phyloP scores from a whole-genome alignment of 2,113 vertebrate species.

The Picathartes gymnocephalus region DNA sequence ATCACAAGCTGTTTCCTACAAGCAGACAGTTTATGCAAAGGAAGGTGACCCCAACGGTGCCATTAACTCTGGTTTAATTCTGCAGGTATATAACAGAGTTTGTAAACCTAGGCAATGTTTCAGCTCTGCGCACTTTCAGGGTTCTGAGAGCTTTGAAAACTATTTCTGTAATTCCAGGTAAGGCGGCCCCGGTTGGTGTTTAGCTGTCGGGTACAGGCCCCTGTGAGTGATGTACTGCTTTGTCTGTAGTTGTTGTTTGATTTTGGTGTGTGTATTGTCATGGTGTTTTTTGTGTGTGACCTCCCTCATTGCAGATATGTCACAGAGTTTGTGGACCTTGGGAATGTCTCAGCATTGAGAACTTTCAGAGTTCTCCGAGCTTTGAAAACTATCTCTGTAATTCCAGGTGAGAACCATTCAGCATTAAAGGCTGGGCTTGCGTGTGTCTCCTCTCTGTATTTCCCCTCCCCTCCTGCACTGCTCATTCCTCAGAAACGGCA shows the following conservation, averaged over 20 bases:
- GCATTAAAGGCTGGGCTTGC: slow-evolving; percentile 67
- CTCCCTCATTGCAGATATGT: slow-evolving; percentile 99
- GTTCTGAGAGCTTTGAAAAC: slow-evolving; percentile 99
- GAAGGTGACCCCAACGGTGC: slow-evolving; percentile 52
- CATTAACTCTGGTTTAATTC: slow-evolving; percentile 98
- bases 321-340: slow-evolving; percentile 99
- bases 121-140: slow-evolving; percentile 98
- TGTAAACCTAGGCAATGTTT: slow-evolving; percentile 99
- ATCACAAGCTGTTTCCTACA: slow-evolving; percentile 4
- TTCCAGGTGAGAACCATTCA: slow-evolving; percentile 98
- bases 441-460: background rate
- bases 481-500: slow-evolving; percentile 73
- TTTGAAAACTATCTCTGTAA: slow-evolving; percentile 99
- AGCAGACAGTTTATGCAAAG: background rate
- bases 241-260: slow-evolving; percentile 82
- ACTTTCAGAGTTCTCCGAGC: slow-evolving; percentile 99
- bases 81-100: slow-evolving; percentile 99
- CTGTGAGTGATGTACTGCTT: slow-evolving; percentile 87
- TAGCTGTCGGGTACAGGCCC: slow-evolving; percentile 90
- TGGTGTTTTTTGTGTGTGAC: slow-evolving; percentile 95
- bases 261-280: slow-evolving; percentile 88
- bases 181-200: slow-evolving; percentile 91
- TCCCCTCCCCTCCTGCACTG: slow-evolving; percentile 4
- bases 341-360: slow-evolving; percentile 99
- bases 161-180: slow-evolving; percentile 99